Conservation (phyloP, 2,113 vertebrate species). For the Phodopus roborovskii region DNA sequence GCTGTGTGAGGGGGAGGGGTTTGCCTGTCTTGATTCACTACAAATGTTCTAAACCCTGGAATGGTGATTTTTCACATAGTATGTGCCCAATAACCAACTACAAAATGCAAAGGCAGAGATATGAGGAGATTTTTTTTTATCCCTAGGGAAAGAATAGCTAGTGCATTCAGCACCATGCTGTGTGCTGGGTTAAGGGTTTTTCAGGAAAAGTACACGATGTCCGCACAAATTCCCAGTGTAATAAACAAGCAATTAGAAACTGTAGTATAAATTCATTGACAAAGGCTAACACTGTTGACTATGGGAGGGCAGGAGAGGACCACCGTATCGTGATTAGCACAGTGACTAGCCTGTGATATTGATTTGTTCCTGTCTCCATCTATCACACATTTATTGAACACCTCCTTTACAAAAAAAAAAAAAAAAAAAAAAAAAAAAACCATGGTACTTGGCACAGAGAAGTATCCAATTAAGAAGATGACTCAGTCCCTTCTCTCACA, state of each 20-base stretch:
- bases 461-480: slow-evolving; percentile 56
- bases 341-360: slow-evolving; percentile 6
- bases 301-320: not conserved
- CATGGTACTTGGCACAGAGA: slow-evolving; percentile 47
- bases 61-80: slow-evolving; percentile 26
- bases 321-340: not conserved
- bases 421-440: too few species aligned
- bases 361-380: slow-evolving; percentile 28
- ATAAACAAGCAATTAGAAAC: slow-evolving; percentile 35
- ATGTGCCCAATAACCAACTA: slow-evolving; percentile 6
- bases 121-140: not conserved
- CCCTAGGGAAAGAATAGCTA: not conserved
- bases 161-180: not conserved
- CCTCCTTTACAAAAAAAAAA: slow-evolving; percentile 37
- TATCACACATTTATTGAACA: slow-evolving; percentile 49
- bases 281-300: not conserved
- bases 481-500: slow-evolving; percentile 32
- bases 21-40: slow-evolving; percentile 10
- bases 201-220: slow-evolving; percentile 19
- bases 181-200: not conserved
- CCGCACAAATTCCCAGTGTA: not conserved
- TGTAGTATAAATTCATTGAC: slow-evolving; percentile 6
- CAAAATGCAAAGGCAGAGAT: slow-evolving; percentile 10
- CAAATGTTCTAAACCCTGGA: slow-evolving; percentile 46
- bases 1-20: not conserved